Evolutionary conservation across 2,888 invertebrate genomes (phyloP).

Genomic region (Oasisia sp.): DNA sequence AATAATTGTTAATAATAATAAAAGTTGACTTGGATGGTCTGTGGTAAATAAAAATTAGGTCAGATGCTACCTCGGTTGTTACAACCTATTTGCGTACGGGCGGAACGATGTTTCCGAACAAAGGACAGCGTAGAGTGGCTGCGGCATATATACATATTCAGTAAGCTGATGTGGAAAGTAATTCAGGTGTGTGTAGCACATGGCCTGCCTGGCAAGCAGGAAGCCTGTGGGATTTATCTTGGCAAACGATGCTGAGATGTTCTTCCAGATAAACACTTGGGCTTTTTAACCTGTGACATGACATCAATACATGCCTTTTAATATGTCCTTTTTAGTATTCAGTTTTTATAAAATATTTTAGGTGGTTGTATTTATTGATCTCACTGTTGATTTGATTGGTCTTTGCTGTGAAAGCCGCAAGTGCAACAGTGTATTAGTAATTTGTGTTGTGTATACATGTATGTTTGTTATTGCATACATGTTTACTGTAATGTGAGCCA

Average conservation of each 20-base stretch:
- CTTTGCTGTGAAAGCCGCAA: background rate
- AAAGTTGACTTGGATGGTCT: slow-evolving; percentile 17
- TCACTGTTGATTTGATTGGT: background rate
- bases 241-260: background rate
- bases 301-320: background rate
- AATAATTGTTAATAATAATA: background rate
- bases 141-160: background rate
- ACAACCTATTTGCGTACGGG: slow-evolving; percentile 3
- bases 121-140: background rate
- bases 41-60: slow-evolving; percentile 17
- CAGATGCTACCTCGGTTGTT: slow-evolving; percentile 10
- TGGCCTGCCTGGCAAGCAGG: background rate
- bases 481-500: background rate
- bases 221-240: background rate
- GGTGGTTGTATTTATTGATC: background rate
- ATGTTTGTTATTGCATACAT: background rate
- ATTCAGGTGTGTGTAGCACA: background rate
- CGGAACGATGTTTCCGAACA: slow-evolving; percentile 5
- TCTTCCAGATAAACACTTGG: background rate
- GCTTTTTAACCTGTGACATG: background rate
- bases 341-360: background rate
- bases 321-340: too few relatives aligned
- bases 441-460: background rate
- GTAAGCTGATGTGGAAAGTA: background rate
- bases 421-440: background rate